Evolutionary conservation across 2,888 invertebrate genomes (phyloP), one percentile per base, ranked within the genome.

Genomic region (Meghimatium bilineatum): DNA sequence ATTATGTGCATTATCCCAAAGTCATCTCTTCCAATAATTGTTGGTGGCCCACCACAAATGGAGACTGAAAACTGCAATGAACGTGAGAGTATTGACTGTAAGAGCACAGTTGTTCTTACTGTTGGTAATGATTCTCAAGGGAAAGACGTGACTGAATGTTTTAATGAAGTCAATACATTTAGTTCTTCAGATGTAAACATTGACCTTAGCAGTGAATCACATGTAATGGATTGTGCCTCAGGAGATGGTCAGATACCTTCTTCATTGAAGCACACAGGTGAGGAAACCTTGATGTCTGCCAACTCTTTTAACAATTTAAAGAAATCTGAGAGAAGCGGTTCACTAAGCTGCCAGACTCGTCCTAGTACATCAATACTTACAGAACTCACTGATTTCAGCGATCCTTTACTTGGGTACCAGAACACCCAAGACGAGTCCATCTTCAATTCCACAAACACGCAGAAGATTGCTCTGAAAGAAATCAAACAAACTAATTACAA

Each of bases 381-480:
- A 8, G 87, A 88, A 63, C 80, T 92, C 36, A 90, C 89, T 0
- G 93, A 93, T 80, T 88, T 89, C 72, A 92, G 92, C 17, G 98
- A 98, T 94, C 98, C 98, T 0, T 94, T 98, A 75, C 96, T 93
- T 84, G 94, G 93, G 85, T 95, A 95, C 92, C 93, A 94, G 88
- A 94, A 92, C 85, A 94, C 90, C 67, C 94, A 94, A 93, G 94
- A 94, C 87, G 93, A 93, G 23, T 90, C 92, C 10, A 92, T 93
- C 34, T 93, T 93, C 85, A 88, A 82, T 90, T 91, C 86, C 89
- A 89, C 79, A 82, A 77, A 72, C 60, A 71, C 82, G 3, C 80
- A 80, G 6, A 86, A 85, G 69, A 85, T 86, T 72, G 76, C 85
- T 44, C 82, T 88, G 29, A 86, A 86, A 72, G 88, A 88, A 81